Conservation (phyloP, 2,797 vertebrate species). For the Trematomus bernacchii region DNA sequence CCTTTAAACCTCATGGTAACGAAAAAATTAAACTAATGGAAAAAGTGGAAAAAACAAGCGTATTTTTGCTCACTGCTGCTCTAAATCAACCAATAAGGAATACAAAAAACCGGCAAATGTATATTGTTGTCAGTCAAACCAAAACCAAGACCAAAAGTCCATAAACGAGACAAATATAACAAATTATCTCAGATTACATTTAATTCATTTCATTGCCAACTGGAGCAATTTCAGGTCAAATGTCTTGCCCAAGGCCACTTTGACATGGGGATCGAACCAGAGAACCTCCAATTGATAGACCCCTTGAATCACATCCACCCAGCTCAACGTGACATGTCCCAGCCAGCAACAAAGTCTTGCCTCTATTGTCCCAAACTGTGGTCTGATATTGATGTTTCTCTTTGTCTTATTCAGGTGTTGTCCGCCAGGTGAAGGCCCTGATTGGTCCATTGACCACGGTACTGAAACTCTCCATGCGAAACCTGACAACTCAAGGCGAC, state of each 20-base stretch:
- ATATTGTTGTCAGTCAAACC: not conserved
- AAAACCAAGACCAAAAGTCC: too few species aligned
- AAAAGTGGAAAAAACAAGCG: not conserved
- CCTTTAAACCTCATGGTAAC: not conserved
- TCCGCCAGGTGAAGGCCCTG: conserved; percentile 93
- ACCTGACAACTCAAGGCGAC: conserved; percentile 89
- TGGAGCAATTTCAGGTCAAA: too few species aligned
- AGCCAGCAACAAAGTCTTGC: not conserved
- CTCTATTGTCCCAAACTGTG: not conserved
- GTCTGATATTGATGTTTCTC: conserved; percentile 11
- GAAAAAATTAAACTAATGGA: conserved; percentile 1
- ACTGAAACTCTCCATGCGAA: conserved; percentile 95
- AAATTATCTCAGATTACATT: too few species aligned
- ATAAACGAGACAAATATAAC: too few species aligned
- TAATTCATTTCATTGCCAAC: too few species aligned
- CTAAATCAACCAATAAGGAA: not conserved
- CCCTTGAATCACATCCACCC: too few species aligned
- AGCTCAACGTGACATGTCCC: too few species aligned
- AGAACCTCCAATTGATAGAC: too few species aligned
- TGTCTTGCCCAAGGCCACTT: too few species aligned
- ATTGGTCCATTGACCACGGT: conserved; percentile 89
- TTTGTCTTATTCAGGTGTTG: conserved; percentile 87
- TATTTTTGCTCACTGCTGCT: not conserved
- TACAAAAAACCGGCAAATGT: not conserved
- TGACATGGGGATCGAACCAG: too few species aligned